Conservation (phyloP, 2,888 invertebrate genomes). For the Horisme vitalbata region DNA sequence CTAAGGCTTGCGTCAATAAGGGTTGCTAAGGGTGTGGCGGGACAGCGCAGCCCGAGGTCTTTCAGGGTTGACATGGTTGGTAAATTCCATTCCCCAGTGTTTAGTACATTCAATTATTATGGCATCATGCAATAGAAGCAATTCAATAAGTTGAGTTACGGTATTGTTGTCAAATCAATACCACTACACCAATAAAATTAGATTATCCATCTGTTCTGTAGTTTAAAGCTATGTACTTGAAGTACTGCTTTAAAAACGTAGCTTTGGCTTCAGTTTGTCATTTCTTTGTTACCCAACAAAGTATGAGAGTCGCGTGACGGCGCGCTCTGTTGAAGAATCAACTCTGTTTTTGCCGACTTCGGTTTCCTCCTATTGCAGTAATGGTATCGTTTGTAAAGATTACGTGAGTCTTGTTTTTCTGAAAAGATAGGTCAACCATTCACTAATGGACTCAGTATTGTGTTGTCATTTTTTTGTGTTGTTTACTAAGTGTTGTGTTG, state of each 20-base stretch:
- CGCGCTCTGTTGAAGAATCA: neutral
- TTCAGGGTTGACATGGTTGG: constrained; percentile 42
- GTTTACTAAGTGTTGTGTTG: neutral
- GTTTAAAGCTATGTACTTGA: too few relatives aligned
- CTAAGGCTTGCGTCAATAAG: constrained; percentile 65
- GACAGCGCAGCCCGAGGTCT: constrained; percentile 36
- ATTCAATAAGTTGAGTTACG: neutral
- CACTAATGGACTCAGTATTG: constrained; percentile 7
- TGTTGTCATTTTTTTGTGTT: constrained; percentile 10
- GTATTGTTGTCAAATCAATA: neutral
- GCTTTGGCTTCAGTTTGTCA: too few relatives aligned
- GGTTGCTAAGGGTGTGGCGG: constrained; percentile 63
- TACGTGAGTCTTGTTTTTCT: constrained; percentile 5
- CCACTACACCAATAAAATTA: too few relatives aligned
- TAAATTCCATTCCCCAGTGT: constrained; percentile 28
- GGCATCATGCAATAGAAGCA: neutral
- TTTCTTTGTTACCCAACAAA: neutral
- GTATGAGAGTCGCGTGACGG: neutral
- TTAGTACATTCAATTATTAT: constrained; percentile 25
- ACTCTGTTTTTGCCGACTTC: constrained; percentile 12
- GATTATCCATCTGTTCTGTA: too few relatives aligned
- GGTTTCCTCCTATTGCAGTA: constrained; percentile 7
- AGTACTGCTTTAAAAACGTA: too few relatives aligned
- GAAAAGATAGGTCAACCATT: constrained; percentile 6
- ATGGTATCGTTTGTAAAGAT: constrained; percentile 11